Percentiles rank a stretch among this genome's conserved stretches.
These are phyloP conservation scores for Dexiosoma caninum DNA, from an alignment of 2,888 invertebrate genomes.

Conservation along the genomic window DNA sequence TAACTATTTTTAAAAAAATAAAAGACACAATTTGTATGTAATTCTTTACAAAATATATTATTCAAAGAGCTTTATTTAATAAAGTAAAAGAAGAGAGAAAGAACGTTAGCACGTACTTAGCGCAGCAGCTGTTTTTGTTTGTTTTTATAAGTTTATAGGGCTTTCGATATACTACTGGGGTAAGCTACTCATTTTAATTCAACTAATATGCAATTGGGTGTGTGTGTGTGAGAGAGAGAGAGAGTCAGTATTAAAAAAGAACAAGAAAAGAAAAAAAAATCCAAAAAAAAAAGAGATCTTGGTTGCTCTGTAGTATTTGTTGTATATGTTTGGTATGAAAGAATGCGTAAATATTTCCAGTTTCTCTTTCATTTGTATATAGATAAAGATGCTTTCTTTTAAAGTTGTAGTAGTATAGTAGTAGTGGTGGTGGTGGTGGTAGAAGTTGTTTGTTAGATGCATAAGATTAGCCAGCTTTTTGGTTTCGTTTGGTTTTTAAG, in stretches of 20 bases:
- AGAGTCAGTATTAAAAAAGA: neutral
- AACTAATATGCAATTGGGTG: slow-evolving; percentile 25
- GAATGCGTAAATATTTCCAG: slow-evolving; percentile 32
- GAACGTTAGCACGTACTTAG: slow-evolving; percentile 53
- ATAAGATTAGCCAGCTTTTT: slow-evolving; percentile 60
- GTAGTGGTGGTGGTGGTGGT: slow-evolving; percentile 47
- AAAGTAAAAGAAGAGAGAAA: slow-evolving; percentile 5
- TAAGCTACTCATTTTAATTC: slow-evolving; percentile 1
- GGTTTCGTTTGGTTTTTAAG: slow-evolving; percentile 41
- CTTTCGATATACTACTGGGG: neutral
- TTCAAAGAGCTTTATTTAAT: neutral
- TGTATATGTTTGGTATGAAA: neutral
- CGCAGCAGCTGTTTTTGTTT: slow-evolving; percentile 52
- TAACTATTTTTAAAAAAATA: slow-evolving; percentile 29
- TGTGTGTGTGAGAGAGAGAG: neutral
- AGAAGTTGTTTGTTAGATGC: slow-evolving; percentile 52
- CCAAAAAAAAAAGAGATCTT: slow-evolving; percentile 16
- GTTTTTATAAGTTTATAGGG: neutral
- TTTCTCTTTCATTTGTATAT: slow-evolving; percentile 22
- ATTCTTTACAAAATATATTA: slow-evolving; percentile 30
- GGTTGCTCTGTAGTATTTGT: too few species aligned
- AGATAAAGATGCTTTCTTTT: slow-evolving; percentile 21
- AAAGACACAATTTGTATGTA: slow-evolving; percentile 26
- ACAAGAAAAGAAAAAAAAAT: too few species aligned
- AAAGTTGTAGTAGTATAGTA: slow-evolving; percentile 25